phyloP scores from a whole-genome alignment of 2,888 invertebrate species.

The Gastracanthus pulcherrimus region DNA sequence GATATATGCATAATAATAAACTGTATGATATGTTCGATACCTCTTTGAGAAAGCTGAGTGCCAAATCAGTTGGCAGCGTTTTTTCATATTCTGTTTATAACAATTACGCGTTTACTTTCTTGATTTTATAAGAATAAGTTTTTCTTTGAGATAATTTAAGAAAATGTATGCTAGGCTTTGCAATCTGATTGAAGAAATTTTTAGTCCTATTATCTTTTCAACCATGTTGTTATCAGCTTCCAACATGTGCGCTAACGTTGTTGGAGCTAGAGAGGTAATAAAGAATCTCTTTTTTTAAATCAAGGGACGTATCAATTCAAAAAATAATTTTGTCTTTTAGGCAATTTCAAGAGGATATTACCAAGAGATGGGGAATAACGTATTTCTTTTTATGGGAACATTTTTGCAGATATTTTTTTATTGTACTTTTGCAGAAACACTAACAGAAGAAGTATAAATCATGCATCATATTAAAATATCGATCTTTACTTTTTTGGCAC shows the following conservation, averaged over 20 bases:
- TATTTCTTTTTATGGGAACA: background rate
- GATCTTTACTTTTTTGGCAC: too few species aligned
- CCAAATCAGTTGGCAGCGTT: too few species aligned
- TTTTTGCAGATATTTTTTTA: constrained; percentile 15
- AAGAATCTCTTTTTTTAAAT: background rate
- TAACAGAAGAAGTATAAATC: constrained; percentile 6
- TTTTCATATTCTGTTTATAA: too few species aligned
- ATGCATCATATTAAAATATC: too few species aligned
- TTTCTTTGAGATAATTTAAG: too few species aligned
- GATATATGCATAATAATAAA: too few species aligned
- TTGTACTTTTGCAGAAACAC: constrained; percentile 6
- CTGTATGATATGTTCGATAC: too few species aligned
- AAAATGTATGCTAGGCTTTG: background rate
- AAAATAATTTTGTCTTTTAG: background rate
- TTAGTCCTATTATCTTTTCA: constrained; percentile 1
- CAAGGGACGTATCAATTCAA: background rate
- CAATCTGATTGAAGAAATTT: background rate
- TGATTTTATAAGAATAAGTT: too few species aligned
- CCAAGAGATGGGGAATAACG: background rate
- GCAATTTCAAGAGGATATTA: background rate
- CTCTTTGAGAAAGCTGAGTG: too few species aligned
- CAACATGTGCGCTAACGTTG: background rate
- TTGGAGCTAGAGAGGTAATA: constrained; percentile 12
- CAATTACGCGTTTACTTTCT: too few species aligned
- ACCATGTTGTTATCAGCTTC: background rate